Base-by-base conservation (phyloP, 2,797 vertebrate species). In the Malacoctenus gilli region DNA sequence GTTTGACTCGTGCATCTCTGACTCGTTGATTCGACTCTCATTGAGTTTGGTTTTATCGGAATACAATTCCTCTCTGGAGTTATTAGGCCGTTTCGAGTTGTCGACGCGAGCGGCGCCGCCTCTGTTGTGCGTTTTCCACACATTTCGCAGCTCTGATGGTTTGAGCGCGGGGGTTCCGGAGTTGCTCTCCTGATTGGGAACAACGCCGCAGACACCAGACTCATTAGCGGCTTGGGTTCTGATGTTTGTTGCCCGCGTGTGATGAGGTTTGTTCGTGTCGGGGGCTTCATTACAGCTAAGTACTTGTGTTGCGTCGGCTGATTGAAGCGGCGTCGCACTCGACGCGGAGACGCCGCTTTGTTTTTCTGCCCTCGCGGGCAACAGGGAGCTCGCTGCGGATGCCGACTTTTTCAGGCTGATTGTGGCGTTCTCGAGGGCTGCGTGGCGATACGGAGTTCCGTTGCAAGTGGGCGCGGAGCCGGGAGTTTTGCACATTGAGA, bases 21-120 rank as follows among this genome's bases (percentile, higher is more conserved):
- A 62, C 52, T 77, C 58, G 65, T 72, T 66, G 48, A 76, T 71
- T 64, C 56, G 16, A 79, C 81, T 63, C 65, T 46, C 20, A 35
- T 9, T 70, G 11, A 28, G 62, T 79, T 67, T 79, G 59, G 40
- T 73, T 56, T 61, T 38, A 37, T 71, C 25, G 19, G 21, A 48
- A 19, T 32, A 14, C 7, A 43, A 41, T 46, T 56, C 20, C 10
- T 42, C 32, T 30, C 40, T 50, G 16, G 47, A 39, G 51, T 31
- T 28, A 18, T 36, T 44, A 32, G 31, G 23, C 59, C 59, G 54
- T 61, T 60, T 37, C 7, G 20, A 25, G 8, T 34, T 12, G 10
- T 39, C 18, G 23, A 3, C 3, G 30, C 34, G 43, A 11, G 30
- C 51, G 16, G 65, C 38, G 15, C 15, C 12, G 59, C 21, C 50